phyloP scores from a whole-genome alignment of 2,797 vertebrate genomes.

The Synanceia verrucosa region DNA sequence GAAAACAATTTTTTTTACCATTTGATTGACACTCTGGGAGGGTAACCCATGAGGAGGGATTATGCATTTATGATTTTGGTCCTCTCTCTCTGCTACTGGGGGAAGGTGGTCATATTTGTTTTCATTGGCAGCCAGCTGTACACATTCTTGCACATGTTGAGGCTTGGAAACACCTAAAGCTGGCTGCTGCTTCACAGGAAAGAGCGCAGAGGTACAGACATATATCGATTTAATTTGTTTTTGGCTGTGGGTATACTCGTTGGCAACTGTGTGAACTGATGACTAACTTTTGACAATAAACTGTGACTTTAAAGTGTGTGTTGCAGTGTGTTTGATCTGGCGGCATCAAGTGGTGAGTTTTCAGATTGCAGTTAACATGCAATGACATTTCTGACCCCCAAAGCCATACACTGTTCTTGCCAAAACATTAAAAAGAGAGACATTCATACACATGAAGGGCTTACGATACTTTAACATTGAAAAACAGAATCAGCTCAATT shows the following conservation, averaged over 20 bases:
- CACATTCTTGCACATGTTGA: conserved; percentile 30
- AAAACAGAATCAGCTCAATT: too few relatives aligned
- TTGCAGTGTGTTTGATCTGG: not conserved
- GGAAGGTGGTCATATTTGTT: conserved; percentile 63
- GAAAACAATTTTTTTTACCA: conserved; percentile 16
- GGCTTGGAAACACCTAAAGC: conserved; percentile 50
- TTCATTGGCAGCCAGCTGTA: conserved; percentile 39
- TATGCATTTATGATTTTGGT: conserved; percentile 3
- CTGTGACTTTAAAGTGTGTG: not conserved
- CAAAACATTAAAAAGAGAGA: too few relatives aligned
- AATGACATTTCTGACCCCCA: too few relatives aligned
- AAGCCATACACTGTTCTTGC: too few relatives aligned
- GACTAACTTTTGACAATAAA: not conserved
- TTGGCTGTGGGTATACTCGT: not conserved
- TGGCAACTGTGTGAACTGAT: not conserved
- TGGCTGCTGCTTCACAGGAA: conserved; percentile 26
- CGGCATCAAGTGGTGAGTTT: not conserved
- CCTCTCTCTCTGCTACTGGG: conserved; percentile 9
- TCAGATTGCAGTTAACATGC: not conserved
- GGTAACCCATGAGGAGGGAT: not conserved
- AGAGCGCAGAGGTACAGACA: conserved; percentile 25
- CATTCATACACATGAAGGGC: too few relatives aligned
- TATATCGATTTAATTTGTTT: conserved; percentile 9
- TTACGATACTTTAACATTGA: too few relatives aligned
- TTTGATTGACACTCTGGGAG: conserved; percentile 34